These are phyloP conservation scores for Ormyrus labotus DNA, from an alignment of 2,888 invertebrate species.

Conservation along the genomic window DNA sequence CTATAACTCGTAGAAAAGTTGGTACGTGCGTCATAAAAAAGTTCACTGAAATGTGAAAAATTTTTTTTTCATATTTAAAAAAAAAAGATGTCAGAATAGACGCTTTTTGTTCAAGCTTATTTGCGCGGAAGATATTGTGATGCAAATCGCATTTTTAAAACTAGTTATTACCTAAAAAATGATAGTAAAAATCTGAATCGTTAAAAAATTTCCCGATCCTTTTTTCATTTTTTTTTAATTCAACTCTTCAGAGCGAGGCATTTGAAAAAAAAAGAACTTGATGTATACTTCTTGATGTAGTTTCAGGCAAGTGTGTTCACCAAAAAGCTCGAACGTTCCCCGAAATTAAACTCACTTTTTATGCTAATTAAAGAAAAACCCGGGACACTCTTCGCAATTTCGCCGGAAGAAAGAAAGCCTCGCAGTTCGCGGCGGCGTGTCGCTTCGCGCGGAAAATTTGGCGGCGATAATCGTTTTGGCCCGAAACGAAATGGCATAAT, in stretches of 20 bases:
- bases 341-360: too few relatives aligned
- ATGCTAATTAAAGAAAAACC: too few relatives aligned
- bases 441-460: background rate
- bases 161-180: background rate
- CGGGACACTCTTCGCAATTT: too few relatives aligned
- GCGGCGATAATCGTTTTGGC: slow-evolving; percentile 46
- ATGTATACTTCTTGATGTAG: too few relatives aligned
- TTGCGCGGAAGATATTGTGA: background rate
- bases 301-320: too few relatives aligned
- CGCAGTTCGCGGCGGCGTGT: too few relatives aligned
- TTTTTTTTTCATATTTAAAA: slow-evolving; percentile 5
- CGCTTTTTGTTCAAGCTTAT: background rate
- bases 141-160: background rate
- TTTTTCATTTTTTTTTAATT: background rate
- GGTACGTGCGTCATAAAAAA: slow-evolving; percentile 12
- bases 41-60: background rate
- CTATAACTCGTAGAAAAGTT: slow-evolving; percentile 29
- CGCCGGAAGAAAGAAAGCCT: too few relatives aligned
- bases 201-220: background rate
- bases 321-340: too few relatives aligned
- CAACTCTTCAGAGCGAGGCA: background rate
- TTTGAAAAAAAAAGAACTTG: too few relatives aligned
- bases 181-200: background rate
- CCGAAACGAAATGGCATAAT: slow-evolving; percentile 22
- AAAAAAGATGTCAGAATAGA: background rate